Percentiles rank a stretch among this genome's conserved stretches.
Evolutionary conservation across 2,888 invertebrate species (phyloP).

Genomic region (Halocaridina rubra): DNA sequence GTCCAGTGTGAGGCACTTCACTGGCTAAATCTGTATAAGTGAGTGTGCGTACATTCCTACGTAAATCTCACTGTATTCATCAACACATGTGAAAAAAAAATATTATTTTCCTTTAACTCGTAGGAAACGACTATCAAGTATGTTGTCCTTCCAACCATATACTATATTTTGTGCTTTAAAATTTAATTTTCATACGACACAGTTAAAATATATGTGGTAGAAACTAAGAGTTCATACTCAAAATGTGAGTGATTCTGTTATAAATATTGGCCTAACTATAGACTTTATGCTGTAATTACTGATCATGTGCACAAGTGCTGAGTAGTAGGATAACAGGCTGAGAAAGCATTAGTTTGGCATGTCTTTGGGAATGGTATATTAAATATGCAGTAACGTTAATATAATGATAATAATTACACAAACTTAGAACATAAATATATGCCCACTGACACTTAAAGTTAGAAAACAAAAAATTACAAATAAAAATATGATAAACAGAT

Average conservation of each 20-base stretch:
- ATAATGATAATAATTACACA: constrained; percentile 1
- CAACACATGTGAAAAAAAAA: too few relatives aligned
- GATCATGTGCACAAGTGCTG: not conserved
- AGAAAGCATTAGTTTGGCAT: constrained; percentile 41
- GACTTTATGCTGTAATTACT: too few relatives aligned
- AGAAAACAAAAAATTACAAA: not conserved
- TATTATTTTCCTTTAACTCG: too few relatives aligned
- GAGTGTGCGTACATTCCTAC: not conserved
- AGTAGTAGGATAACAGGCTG: constrained; percentile 25
- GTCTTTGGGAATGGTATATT: constrained; percentile 52
- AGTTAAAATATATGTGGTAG: too few relatives aligned
- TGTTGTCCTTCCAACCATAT: too few relatives aligned
- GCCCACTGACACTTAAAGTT: constrained; percentile 9
- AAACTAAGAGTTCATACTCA: too few relatives aligned
- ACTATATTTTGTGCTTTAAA: too few relatives aligned
- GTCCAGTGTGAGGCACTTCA: not conserved
- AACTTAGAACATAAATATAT: constrained; percentile 6
- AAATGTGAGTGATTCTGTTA: too few relatives aligned
- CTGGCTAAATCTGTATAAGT: not conserved
- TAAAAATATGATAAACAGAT: constrained; percentile 15
- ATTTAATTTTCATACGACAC: too few relatives aligned
- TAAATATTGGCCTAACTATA: too few relatives aligned
- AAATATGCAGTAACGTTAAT: constrained; percentile 1
- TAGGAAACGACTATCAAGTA: too few relatives aligned
- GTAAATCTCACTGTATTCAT: too few relatives aligned